phyloP scores from a whole-genome alignment of 1,140 invertebrate genomes.

The Epicauta chinensis region DNA sequence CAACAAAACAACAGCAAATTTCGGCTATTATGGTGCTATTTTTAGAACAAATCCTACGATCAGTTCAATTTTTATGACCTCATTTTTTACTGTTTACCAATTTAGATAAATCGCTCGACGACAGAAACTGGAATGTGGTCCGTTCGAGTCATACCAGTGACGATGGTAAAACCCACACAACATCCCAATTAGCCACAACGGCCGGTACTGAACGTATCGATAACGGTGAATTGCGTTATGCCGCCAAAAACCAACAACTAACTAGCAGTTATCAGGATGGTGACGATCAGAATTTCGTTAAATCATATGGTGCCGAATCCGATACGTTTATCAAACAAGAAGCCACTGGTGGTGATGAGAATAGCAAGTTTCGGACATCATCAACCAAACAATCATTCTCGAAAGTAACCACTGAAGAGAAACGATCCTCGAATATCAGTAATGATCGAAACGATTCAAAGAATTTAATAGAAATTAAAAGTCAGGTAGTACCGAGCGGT shows the following conservation, averaged over 20 bases:
- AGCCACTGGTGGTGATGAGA: slow-evolving; percentile 49
- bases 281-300: slow-evolving; percentile 55
- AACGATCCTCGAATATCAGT: too few relatives aligned
- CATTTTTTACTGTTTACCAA: not conserved
- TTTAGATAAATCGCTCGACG: slow-evolving; percentile 14
- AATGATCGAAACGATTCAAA: slow-evolving; percentile 12
- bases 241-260: slow-evolving; percentile 52
- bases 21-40: too few relatives aligned
- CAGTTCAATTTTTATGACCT: too few relatives aligned
- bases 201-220: slow-evolving; percentile 47
- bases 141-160: slow-evolving; percentile 42
- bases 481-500: not conserved
- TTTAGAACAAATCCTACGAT: too few relatives aligned
- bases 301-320: slow-evolving; percentile 49
- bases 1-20: too few relatives aligned
- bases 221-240: slow-evolving; percentile 52
- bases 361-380: slow-evolving; percentile 43
- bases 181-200: slow-evolving; percentile 36
- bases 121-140: slow-evolving; percentile 46
- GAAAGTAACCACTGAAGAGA: too few relatives aligned
- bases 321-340: slow-evolving; percentile 54
- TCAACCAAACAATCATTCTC: slow-evolving; percentile 44
- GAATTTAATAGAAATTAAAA: slow-evolving; percentile 24
- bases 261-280: slow-evolving; percentile 53
- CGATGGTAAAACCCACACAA: slow-evolving; percentile 44